Base-by-base conservation (phyloP, 2,113 vertebrate genomes). In the Circaetus gallicus region DNA sequence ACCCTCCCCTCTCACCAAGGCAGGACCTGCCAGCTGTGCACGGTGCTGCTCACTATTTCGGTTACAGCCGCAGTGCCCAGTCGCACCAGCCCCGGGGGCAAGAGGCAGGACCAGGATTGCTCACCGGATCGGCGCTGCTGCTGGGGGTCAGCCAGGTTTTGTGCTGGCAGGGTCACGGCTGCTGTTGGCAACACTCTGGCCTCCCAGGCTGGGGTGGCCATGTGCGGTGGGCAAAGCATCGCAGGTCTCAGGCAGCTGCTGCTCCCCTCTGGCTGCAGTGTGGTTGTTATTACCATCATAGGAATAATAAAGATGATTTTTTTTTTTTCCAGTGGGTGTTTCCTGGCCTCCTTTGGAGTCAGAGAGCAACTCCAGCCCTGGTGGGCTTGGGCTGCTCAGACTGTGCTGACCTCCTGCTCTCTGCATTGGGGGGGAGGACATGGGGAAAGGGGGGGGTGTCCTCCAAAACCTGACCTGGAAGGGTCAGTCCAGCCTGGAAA, bases 361-460 rank as follows among this genome's bases (percentile, higher is more conserved):
- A 4, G 6, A 5, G 7, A 65, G 21, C 26, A 22, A 61, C 43
- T 80, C 43, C 55, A 76, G 63, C 36, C 21, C 15, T 6, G 6
- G 5, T 16, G 32, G 22, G 16, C 36, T 59, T 20, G 28, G 24
- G 45, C 76, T 55, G 9, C 52, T 78, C 7, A 40, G 52, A 17
- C 38, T 62, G 17, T 55, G 28, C 59, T 34, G 34, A 31, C 4
- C 11, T 82, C 16, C 59, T 42, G 59, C 59, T 90, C 25, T 20
- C 52, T 59, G 25, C 43, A 4, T 42, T 13, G 4, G 7, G 4
- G 18, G 10, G 26, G 10, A 22, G 43, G 12, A 52, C 7, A 6
- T 1, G 8, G n/a, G 43, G 1, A 3, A 2, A 0, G 10, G 5
- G 36, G 36, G 12, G 11, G 16, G 0, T 31, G 38, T 42, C 42